Conservation (phyloP, 2,797 vertebrate genomes). For the Otolemur crassicaudatus region DNA sequence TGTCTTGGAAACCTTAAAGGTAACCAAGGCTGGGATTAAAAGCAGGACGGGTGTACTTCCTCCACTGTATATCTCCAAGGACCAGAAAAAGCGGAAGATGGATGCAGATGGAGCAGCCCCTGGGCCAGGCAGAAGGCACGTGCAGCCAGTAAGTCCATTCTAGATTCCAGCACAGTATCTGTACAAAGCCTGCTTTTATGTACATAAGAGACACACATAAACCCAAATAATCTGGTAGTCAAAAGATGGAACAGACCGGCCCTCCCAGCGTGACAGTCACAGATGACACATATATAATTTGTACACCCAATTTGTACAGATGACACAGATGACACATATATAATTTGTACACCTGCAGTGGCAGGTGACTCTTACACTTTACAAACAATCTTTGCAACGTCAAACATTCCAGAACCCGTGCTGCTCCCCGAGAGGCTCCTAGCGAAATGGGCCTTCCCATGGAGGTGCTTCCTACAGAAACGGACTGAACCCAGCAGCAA, state of each 20-base stretch:
- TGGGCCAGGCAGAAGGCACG: not conserved
- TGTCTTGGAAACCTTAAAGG: not conserved
- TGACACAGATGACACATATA: not conserved
- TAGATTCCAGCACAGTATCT: not conserved
- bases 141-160: too few species aligned
- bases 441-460: rapidly evolving
- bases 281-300: not conserved
- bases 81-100: too few species aligned
- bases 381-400: too few species aligned
- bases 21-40: rapidly evolving
- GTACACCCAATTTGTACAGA: too few species aligned
- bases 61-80: too few species aligned
- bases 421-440: not conserved
- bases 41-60: rapidly evolving
- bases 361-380: not conserved
- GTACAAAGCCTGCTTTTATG: too few species aligned
- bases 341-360: too few species aligned
- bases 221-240: not conserved
- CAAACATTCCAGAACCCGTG: too few species aligned
- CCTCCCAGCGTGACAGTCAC: not conserved
- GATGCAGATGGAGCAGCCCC: not conserved
- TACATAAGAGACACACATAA: not conserved
- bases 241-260: not conserved
- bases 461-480: not conserved
- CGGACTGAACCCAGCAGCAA: rapidly evolving